A percentile compares a stretch with the other conserved stretches of the same genome.
phyloP scores from a whole-genome alignment of 2,113 vertebrate genomes.

The Nematolebias whitei region DNA sequence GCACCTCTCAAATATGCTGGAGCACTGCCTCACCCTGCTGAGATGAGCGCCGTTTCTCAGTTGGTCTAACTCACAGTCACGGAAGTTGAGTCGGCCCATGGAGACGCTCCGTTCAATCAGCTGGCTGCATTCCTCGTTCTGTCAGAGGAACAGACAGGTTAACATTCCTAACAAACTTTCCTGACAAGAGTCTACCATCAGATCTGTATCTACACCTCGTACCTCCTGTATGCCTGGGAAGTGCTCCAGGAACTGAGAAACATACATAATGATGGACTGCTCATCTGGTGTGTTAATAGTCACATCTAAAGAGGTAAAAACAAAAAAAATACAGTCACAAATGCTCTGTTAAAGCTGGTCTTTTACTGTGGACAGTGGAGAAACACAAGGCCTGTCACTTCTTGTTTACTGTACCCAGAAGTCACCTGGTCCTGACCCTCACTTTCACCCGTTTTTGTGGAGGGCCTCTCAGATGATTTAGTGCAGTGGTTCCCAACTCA shows the following conservation, averaged over 20 bases:
- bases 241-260: conserved; percentile 94
- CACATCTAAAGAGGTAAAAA: conserved; percentile 81
- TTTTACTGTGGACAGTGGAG: neutral
- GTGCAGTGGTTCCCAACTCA: too few species aligned
- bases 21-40: conserved; percentile 75
- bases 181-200: too few species aligned
- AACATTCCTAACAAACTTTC: neutral
- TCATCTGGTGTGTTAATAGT: conserved; percentile 89
- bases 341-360: neutral
- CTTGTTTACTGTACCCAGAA: neutral
- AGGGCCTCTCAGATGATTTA: too few species aligned
- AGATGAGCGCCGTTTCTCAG: conserved; percentile 64
- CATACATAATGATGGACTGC: conserved; percentile 94
- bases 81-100: conserved; percentile 59
- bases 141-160: conserved; percentile 1
- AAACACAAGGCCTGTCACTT: neutral
- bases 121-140: conserved; percentile 62
- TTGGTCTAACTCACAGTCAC: conserved; percentile 41
- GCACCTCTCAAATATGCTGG: conserved; percentile 80
- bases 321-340: neutral
- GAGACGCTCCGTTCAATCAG: conserved; percentile 70
- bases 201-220: conserved; percentile 28
- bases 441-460: neutral
- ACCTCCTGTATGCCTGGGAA: conserved; percentile 92
- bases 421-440: neutral